These are phyloP conservation scores for Invenusta paracnida DNA, from an alignment of 2,888 invertebrate genomes.

Conservation along the genomic window DNA sequence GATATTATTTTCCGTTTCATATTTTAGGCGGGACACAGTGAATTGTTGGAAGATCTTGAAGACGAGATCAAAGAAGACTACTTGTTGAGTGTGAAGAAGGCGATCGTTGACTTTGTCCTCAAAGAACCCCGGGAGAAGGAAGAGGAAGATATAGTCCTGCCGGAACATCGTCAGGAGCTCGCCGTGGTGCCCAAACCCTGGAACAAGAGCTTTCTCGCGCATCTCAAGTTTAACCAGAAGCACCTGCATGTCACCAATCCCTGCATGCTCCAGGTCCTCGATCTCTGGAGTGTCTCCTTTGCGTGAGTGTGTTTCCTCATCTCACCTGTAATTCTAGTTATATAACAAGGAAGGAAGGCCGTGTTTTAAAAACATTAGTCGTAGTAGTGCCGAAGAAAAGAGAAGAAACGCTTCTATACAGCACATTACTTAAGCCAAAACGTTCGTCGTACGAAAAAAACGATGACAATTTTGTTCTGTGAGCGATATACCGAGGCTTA, in stretches of 20 bases:
- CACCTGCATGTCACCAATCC: slow-evolving; percentile 75
- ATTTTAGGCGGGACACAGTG: slow-evolving; percentile 52
- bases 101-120: slow-evolving; percentile 79
- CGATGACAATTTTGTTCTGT: no score
- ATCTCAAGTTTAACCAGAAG: slow-evolving; percentile 63
- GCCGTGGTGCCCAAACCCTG: slow-evolving; percentile 69
- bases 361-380: no score
- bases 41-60: slow-evolving; percentile 64
- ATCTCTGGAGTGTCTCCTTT: slow-evolving; percentile 74
- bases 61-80: slow-evolving; percentile 80
- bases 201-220: slow-evolving; percentile 64
- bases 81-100: slow-evolving; percentile 79
- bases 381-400: no score
- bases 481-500: no score
- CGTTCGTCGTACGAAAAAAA: no score
- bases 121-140: slow-evolving; percentile 68
- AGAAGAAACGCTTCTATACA: no score
- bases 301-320: slow-evolving; percentile 66
- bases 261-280: slow-evolving; percentile 73
- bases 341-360: not conserved
- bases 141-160: slow-evolving; percentile 53
- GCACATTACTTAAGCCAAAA: no score
- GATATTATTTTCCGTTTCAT: not conserved
- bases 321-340: not conserved
- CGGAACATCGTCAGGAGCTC: slow-evolving; percentile 63